Base-by-base conservation (phyloP, 1,140 invertebrate species). In the Chionoecetes opilio region DNA sequence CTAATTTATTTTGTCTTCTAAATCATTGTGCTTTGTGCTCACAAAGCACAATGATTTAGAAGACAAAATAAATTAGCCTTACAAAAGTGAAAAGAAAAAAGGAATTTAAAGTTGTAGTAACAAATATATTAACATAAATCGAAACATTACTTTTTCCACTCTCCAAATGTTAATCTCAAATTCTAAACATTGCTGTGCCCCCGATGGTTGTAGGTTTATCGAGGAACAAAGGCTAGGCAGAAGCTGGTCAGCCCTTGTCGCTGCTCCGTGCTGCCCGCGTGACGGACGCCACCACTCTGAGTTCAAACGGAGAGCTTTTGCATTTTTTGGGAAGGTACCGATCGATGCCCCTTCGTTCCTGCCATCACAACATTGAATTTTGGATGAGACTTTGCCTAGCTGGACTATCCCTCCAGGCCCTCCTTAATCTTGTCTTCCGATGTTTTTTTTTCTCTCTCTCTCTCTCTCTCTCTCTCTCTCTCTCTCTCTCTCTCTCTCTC, bases 401-500 rank as follows among this genome's bases (percentile, higher is more conserved):
- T 75, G 26, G 8, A 17, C 63, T 21, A n/a, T n/a, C 63, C 5
- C n/a, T n/a, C n/a, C 21, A 21, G 63, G n/a, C 21, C n/a, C 26
- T 75, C n/a, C 21, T 75, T 0, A 5, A 26, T 21, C 37, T 38
- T 88, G 32, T 46, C 2, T 46, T 14, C 32, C 35, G 9, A 2
- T 41, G 32, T 34, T 21, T 63, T 21, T 63, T 21, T 26, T 29
- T 31, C 32, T 88, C 34, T 41, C 35, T 88, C 32, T n/a, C 41
- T 34, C 86, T 41, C 35, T 31, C 37, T 89, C 34, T 46, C 35
- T 26, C 2, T 29, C 35, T 41, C n/a, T 38, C 26, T 38, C 26
- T n/a, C 63, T 75, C 63, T 75, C 63, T 75, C 63, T 75, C 63
- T 75, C 63, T 75, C 63, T 75, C 63, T 75, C 38, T 41, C 38